These are phyloP conservation scores for Menidia beryllina DNA, from an alignment of 2,113 vertebrate genomes.

Conservation along the genomic window DNA sequence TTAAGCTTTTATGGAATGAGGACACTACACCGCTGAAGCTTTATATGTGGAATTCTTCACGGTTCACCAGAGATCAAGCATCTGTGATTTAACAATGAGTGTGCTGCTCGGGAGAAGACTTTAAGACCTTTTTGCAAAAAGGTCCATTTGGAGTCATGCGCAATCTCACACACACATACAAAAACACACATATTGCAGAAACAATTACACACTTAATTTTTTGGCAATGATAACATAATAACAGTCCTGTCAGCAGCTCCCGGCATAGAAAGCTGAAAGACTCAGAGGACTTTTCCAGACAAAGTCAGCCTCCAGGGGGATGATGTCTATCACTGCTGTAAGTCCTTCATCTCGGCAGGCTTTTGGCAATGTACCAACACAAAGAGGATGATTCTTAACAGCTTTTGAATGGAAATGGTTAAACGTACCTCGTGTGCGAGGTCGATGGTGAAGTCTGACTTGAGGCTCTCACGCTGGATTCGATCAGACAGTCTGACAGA, in stretches of 20 bases:
- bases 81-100: no score
- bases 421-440: constrained; percentile 91
- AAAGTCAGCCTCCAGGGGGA: not conserved
- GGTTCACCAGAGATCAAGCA: no score
- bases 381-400: not conserved
- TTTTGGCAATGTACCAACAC: not conserved
- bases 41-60: no score
- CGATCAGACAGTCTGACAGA: constrained; percentile 86
- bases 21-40: no score
- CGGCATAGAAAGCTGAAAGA: not conserved
- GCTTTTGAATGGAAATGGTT: not conserved
- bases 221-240: not conserved
- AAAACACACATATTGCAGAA: not conserved
- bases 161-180: not conserved
- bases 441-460: constrained; percentile 95
- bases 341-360: not conserved
- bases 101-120: no score
- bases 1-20: no score
- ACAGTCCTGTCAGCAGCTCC: not conserved
- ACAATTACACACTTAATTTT: not conserved
- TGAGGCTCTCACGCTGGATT: constrained; percentile 85
- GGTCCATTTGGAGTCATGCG: no score
- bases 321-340: not conserved
- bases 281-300: constrained; percentile 1
- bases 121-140: no score